Conservation (phyloP, 2,888 invertebrate species). For the Ischnus inquisitorius region DNA sequence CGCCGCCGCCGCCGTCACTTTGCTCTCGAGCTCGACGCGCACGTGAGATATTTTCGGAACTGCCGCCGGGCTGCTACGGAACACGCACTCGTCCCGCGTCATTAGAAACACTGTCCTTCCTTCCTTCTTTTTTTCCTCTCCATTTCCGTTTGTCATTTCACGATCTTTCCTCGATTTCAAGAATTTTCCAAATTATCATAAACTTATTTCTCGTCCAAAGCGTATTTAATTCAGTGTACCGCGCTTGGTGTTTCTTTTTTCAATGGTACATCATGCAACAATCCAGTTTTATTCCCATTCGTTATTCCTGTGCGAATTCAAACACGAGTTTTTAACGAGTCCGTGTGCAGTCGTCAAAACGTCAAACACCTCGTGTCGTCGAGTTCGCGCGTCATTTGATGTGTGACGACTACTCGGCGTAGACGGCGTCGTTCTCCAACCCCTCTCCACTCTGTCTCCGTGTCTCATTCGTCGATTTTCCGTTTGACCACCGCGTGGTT, state of each 20-base stretch:
- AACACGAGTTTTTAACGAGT: conserved; percentile 9
- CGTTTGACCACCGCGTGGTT: conserved; percentile 34
- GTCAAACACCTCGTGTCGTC: conserved; percentile 43
- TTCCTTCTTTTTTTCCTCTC: conserved; percentile 27
- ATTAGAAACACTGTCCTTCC: conserved; percentile 64
- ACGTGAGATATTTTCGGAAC: conserved; percentile 81
- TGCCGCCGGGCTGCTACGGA: conserved; percentile 68
- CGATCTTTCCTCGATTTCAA: neutral
- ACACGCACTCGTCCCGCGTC: conserved; percentile 69
- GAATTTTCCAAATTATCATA: neutral
- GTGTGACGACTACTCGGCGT: conserved; percentile 23
- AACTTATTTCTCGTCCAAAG: neutral
- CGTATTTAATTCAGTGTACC: neutral
- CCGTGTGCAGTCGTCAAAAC: conserved; percentile 15
- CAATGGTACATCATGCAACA: neutral
- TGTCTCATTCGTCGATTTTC: conserved; percentile 18
- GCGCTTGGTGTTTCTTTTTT: neutral
- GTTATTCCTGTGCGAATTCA: neutral
- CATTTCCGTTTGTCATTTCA: conserved; percentile 15
- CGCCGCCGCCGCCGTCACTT: conserved; percentile 51
- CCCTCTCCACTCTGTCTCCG: conserved; percentile 1
- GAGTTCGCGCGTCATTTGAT: conserved; percentile 33
- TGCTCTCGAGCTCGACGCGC: conserved; percentile 73
- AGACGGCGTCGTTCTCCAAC: conserved; percentile 27
- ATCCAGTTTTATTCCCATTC: neutral